Conservation (phyloP, 1,140 invertebrate genomes). For the Drosophila oshimai region DNA sequence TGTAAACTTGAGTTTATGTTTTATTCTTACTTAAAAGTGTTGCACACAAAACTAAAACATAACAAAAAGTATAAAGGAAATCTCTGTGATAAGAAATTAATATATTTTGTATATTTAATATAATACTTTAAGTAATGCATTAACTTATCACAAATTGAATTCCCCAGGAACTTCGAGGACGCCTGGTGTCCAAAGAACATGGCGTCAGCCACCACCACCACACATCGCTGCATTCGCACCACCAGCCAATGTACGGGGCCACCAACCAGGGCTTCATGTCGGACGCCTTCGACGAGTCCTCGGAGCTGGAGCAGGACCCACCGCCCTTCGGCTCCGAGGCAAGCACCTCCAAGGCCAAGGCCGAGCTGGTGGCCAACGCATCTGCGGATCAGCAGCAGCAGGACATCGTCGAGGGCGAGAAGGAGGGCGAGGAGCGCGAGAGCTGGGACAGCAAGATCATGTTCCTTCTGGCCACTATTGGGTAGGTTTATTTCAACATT, state of each 20-base stretch:
- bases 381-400: slow-evolving; percentile 87
- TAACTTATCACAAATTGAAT: too few relatives aligned
- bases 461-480: slow-evolving; percentile 94
- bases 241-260: slow-evolving; percentile 89
- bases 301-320: slow-evolving; percentile 81
- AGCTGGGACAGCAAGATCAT: slow-evolving; percentile 97
- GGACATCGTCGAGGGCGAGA: slow-evolving; percentile 88
- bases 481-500: slow-evolving; percentile 82
- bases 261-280: slow-evolving; percentile 90
- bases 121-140: too few relatives aligned
- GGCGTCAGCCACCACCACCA: slow-evolving; percentile 82
- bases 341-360: slow-evolving; percentile 82
- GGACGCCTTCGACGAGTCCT: slow-evolving; percentile 90
- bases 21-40: too few relatives aligned
- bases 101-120: too few relatives aligned
- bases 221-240: slow-evolving; percentile 73
- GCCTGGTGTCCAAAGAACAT: slow-evolving; percentile 90
- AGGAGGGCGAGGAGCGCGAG: slow-evolving; percentile 91
- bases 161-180: slow-evolving; percentile 87
- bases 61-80: too few relatives aligned
- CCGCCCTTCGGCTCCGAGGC: slow-evolving; percentile 73
- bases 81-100: too few relatives aligned
- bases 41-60: too few relatives aligned
- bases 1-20: too few relatives aligned
- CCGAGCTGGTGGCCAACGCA: slow-evolving; percentile 84